Conservation (phyloP, 2,888 invertebrate genomes). For the Xylophagus ater region DNA sequence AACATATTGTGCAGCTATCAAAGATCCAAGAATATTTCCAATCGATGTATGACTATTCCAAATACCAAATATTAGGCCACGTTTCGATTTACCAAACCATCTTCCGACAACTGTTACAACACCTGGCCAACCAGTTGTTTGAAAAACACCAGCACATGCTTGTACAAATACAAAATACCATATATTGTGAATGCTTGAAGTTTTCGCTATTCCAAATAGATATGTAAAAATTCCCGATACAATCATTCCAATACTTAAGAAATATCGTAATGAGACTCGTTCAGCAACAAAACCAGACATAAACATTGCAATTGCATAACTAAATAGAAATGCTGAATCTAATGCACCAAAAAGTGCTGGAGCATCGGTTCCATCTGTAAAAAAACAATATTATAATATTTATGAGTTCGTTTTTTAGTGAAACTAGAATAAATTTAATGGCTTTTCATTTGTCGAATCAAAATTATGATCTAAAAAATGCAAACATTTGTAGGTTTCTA, state of each 20-base stretch:
- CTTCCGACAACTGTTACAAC: slow-evolving; percentile 88
- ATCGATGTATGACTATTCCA: slow-evolving; percentile 97
- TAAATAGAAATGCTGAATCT: slow-evolving; percentile 85
- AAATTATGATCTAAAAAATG: too few relatives aligned
- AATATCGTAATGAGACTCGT: slow-evolving; percentile 79
- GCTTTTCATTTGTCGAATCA: background rate
- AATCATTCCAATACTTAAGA: slow-evolving; percentile 84
- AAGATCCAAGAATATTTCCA: slow-evolving; percentile 82
- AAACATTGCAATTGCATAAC: slow-evolving; percentile 91
- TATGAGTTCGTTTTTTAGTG: background rate
- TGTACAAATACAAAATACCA: slow-evolving; percentile 76
- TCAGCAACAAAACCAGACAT: slow-evolving; percentile 83
- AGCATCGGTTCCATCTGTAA: slow-evolving; percentile 56
- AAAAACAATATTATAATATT: slow-evolving; percentile 14
- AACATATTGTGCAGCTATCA: slow-evolving; percentile 82
- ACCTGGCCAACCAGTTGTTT: slow-evolving; percentile 95
- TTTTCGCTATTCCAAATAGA: slow-evolving; percentile 76
- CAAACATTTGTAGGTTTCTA: too few relatives aligned
- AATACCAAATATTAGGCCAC: slow-evolving; percentile 85
- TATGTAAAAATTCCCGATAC: slow-evolving; percentile 76
- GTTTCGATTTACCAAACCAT: slow-evolving; percentile 89
- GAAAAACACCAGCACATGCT: slow-evolving; percentile 75
- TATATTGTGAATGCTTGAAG: slow-evolving; percentile 68
- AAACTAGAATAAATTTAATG: slow-evolving; percentile 2
- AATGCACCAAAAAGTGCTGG: slow-evolving; percentile 70